Conservation (phyloP, 30 jellyfish, hydroid and myxozoan species). For the Chironex yamaguchii region DNA sequence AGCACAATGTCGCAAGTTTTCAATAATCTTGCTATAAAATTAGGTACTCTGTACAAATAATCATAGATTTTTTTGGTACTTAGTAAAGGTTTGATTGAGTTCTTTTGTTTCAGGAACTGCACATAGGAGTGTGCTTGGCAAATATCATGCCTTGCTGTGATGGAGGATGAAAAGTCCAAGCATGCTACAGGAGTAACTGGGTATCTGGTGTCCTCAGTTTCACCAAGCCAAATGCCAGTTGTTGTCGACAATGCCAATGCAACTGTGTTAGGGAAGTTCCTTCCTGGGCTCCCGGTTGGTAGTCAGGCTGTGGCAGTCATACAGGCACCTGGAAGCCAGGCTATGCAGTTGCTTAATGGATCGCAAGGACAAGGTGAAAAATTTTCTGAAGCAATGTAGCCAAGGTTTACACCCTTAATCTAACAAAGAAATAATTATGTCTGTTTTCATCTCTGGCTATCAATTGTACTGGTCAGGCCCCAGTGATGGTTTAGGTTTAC, state of each 20-base stretch:
- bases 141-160: neutral
- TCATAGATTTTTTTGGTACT: no score
- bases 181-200: neutral
- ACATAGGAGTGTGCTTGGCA: neutral
- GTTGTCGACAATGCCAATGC: conserved; percentile 69
- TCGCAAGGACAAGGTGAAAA: conserved; percentile 16
- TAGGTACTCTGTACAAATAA: no score
- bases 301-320: conserved; percentile 77
- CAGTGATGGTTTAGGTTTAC: no score
- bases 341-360: conserved; percentile 58
- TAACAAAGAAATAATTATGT: neutral
- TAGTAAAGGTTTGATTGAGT: no score
- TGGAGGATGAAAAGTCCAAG: neutral
- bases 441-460: neutral
- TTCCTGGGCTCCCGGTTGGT: conserved; percentile 63
- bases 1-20: no score
- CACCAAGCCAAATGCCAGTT: conserved; percentile 68
- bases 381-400: no score
- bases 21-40: no score
- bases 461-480: no score
- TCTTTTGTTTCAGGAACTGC: no score
- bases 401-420: neutral
- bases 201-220: neutral
- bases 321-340: conserved; percentile 61
- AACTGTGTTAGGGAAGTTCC: conserved; percentile 64